Evolutionary conservation across 2,797 vertebrate genomes (phyloP).

Genomic region (Coendou prehensilis): DNA sequence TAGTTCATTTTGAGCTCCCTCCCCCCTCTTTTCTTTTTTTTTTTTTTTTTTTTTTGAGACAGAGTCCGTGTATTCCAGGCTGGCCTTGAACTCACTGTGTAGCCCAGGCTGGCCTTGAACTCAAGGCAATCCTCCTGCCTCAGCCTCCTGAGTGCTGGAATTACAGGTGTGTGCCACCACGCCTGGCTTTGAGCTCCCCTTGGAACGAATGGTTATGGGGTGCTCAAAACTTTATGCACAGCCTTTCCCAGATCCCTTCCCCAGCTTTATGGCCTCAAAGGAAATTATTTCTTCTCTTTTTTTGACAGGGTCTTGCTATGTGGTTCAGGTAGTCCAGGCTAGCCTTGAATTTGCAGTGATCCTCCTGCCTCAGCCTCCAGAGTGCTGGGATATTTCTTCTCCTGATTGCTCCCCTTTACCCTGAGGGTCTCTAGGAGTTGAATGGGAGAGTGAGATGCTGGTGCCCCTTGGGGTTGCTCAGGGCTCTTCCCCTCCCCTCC

Average conservation of each 20-base stretch:
- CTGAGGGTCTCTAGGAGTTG: background rate
- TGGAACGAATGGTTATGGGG: background rate
- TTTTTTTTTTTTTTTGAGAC: background rate
- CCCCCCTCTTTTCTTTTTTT: rapidly evolving
- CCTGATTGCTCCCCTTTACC: background rate
- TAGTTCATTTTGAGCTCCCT: background rate
- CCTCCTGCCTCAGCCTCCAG: background rate
- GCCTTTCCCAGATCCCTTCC: background rate
- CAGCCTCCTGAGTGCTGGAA: no score
- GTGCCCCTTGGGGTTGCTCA: background rate
- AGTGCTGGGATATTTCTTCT: background rate
- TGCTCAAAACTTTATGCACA: background rate
- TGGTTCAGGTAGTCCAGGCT: background rate
- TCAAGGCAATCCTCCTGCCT: background rate
- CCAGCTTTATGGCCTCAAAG: background rate
- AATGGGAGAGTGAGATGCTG: background rate
- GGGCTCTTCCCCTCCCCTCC: background rate
- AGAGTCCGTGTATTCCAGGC: background rate
- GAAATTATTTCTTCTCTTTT: background rate
- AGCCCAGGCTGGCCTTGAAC: background rate
- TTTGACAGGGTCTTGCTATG: background rate
- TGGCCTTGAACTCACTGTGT: background rate
- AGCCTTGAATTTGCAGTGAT: background rate
- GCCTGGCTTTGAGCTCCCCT: background rate
- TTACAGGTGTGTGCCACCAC: no score